Base-by-base conservation (phyloP, 2,113 vertebrate species). In the Lonchura striata region DNA sequence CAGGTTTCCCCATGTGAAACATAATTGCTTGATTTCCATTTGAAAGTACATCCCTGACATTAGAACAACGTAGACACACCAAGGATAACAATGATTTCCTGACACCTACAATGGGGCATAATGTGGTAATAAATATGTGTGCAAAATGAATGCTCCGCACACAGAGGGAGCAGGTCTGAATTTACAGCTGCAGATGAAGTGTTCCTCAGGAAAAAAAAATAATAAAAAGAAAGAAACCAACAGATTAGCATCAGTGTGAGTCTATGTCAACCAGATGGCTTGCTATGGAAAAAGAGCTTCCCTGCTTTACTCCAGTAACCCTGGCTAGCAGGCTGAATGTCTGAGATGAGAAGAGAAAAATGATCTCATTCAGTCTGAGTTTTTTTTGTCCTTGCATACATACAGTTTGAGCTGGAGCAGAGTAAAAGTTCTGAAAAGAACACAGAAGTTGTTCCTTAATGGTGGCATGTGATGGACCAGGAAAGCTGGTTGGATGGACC, bases 11-110 rank as follows among this genome's bases (percentile, higher is more conserved):
- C 95, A 92, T 94, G 97, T 94, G 96, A 94, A 96, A 66, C 96
- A 91, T 98, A 98, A 98, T 98, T 98, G 97, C 98, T 98, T 98
- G 84, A 98, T 98, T 98, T 98, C 98, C 98, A 98, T 98, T 94
- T 98, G 98, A 98, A 98, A 98, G 97, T 98, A 87, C 94, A 93
- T 97, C 96, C 92, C 97, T 98, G 97, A 97, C 98, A 92, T 96
- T 96, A 95, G 95, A 96, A 96, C 91, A 79, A 87, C 95, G 95
- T 81, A 95, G 95, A 92, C 94, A 87, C 97, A 95, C 97, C 96
- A 95, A 44, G 66, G 97, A 89, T 95, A 95, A 98, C 97, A 98
- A 97, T 97, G 96, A 94, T 94, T 96, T 86, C 92, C 97, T 97
- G 98, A 98, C 98, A 97, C 96, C 97, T 97, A 97, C 87, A 84